Evolutionary conservation across 2,113 vertebrate genomes (phyloP).

Genomic region (Thryonomys swinderianus): DNA sequence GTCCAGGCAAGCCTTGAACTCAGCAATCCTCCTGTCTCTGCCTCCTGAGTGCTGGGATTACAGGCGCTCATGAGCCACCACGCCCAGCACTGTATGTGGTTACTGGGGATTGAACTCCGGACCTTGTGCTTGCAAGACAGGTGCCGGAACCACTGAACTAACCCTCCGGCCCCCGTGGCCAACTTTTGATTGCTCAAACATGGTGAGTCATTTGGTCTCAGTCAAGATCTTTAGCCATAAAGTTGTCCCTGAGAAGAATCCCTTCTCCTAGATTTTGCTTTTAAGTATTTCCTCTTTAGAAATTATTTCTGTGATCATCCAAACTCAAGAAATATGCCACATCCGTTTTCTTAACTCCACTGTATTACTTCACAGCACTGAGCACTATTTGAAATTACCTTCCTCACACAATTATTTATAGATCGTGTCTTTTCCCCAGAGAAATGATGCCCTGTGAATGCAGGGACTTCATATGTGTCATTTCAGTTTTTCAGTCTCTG

Average conservation of each 20-base stretch:
- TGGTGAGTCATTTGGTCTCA: background rate
- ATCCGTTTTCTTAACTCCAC: background rate
- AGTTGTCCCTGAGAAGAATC: background rate
- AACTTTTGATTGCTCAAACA: constrained; percentile 7
- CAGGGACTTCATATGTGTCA: background rate
- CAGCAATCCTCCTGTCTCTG: no score
- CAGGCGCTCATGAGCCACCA: no score
- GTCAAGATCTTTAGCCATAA: background rate
- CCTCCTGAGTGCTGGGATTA: no score
- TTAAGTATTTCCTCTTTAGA: background rate
- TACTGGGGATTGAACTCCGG: no score
- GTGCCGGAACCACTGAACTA: no score
- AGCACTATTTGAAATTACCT: background rate
- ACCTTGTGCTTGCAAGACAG: no score
- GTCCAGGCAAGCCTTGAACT: no score
- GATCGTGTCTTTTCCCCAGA: background rate
- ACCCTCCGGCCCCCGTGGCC: no score
- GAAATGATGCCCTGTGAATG: background rate
- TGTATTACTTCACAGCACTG: background rate
- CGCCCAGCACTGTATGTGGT: no score
- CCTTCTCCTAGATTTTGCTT: background rate
- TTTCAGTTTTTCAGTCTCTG: background rate
- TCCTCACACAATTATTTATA: background rate
- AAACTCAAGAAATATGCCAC: background rate
- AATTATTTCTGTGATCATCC: background rate